Evolutionary conservation across 2,888 invertebrate species (phyloP), one percentile per base, ranked within the genome.

Genomic region (Patella depressa): DNA sequence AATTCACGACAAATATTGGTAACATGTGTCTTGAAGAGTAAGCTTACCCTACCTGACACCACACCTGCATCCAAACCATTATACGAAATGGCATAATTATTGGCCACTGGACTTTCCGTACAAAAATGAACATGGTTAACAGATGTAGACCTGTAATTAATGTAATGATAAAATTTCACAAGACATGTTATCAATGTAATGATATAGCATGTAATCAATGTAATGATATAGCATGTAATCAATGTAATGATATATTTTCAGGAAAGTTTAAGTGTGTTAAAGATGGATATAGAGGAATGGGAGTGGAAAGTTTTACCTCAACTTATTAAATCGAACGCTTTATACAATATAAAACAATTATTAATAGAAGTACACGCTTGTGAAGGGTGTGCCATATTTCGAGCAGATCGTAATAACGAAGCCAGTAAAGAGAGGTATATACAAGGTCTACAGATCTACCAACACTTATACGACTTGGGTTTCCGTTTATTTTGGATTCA

Each of bases 271-370:
- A 81, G 83, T 45, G 77, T 86, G 71, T 72, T 88, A 3, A 88
- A 88, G 77, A 77, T 88, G 55, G 88, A 88, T 78, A 83, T 87
- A 3, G 88, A 88, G 76, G 85, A 87, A 72, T 87, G 85, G 84
- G 88, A 88, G 72, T 87, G 87, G 87, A 76, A 81, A 53, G 83
- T 86, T 9, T 72, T 87, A 17, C 83, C 83, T 9, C 79, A 86
- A 55, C 82, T 87, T 54, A 77, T 87, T 53, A 57, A 81, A 15
- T 78, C 82, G 15, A 84, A 83, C 9, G 80, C 82, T 14, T 70
- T 88, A 29, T 57, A 74, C 5, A 73, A 84, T 4, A 80, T 86
- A 0, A 77, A 78, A 14, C 88, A 88, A 73, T 78, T 88, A 54
- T 78, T 86, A 4, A 79, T 87, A 7, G 88, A 88, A 73, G 78